A percentile compares a stretch with the other conserved stretches of the same genome.
Evolutionary conservation across 2,888 invertebrate species (phyloP).

Genomic region (Diarsia mendica): DNA sequence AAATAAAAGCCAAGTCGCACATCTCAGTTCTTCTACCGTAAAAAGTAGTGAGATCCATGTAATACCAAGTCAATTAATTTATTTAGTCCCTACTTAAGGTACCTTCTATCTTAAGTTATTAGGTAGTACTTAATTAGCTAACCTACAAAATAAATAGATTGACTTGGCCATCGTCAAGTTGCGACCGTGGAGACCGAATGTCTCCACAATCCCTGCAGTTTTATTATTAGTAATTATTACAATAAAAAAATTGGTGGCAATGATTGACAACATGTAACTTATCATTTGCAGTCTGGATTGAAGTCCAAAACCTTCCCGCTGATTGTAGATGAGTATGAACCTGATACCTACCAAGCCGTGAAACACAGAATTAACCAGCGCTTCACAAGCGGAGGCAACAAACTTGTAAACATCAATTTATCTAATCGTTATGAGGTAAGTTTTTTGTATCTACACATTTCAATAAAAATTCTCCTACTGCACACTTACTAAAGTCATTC

Average conservation of each 20-base stretch:
- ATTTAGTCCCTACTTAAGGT: too few relatives aligned
- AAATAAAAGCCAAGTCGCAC: too few relatives aligned
- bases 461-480: not conserved
- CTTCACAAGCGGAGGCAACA: conserved; percentile 90
- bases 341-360: conserved; percentile 90
- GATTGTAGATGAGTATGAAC: conserved; percentile 91
- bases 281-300: conserved; percentile 75
- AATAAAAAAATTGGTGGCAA: not conserved
- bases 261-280: not conserved
- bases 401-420: conserved; percentile 92
- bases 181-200: too few relatives aligned
- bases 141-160: too few relatives aligned
- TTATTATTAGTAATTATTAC: not conserved
- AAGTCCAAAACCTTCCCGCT: conserved; percentile 91
- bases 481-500: not conserved
- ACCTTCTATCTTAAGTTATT: too few relatives aligned
- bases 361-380: conserved; percentile 91
- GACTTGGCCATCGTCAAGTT: too few relatives aligned
- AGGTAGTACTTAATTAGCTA: too few relatives aligned
- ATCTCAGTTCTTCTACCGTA: too few relatives aligned
- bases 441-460: not conserved
- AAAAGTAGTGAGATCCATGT: too few relatives aligned
- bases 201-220: not conserved
- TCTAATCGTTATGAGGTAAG: conserved; percentile 92
- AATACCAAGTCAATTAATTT: too few relatives aligned